Evolutionary conservation across 1,140 invertebrate genomes (phyloP), one percentile per base, ranked within the genome.

Genomic region (Brachionus rotundiformis): DNA sequence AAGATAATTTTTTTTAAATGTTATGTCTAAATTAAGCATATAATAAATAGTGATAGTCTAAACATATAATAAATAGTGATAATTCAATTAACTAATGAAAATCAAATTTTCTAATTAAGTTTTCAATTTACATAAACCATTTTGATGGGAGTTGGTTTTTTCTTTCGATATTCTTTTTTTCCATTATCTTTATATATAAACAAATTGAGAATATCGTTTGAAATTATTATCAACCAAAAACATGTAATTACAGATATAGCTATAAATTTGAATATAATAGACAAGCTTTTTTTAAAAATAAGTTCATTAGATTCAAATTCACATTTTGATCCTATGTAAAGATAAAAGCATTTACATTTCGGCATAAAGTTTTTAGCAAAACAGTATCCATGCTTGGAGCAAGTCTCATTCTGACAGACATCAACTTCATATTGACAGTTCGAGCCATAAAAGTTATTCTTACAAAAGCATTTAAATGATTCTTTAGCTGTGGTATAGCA

Each of bases 261-360:
- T 5, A 49, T n/a, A 2, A 49, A 16, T 19, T 13, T n/a, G 6
- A n/a, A 49, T 49, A 49, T 3, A 16, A 16, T 19, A 16, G 47
- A n/a, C 1, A 49, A 6, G 7, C 0, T 49, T 63, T 63, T 63
- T 63, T 11, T 63, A 27, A 31, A 5, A 8, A 2, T 63, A 10
- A 29, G 10, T 63, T 63, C 59, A 11, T 27, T 16, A 13, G 59
- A 25, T 63, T 63, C 59, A 27, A 31, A 3, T 63, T 63, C 59
- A 5, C 59, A 63, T 63, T 63, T 63, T 23, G 10, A 19, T 1
- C 59, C 59, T 11, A 6, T 8, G n/a, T 63, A 63, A 63, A 63
- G 59, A 63, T 63, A 63, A 63, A 63, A 63, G 19, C 59, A 63
- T 63, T 63, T 63, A n/a, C 59, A 63, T 63, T 63, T 63, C 5